A percentile compares a stretch with the other conserved stretches of the same genome.
phyloP scores from a whole-genome alignment of 1,140 invertebrate genomes.

The Hylaeus anthracinus region DNA sequence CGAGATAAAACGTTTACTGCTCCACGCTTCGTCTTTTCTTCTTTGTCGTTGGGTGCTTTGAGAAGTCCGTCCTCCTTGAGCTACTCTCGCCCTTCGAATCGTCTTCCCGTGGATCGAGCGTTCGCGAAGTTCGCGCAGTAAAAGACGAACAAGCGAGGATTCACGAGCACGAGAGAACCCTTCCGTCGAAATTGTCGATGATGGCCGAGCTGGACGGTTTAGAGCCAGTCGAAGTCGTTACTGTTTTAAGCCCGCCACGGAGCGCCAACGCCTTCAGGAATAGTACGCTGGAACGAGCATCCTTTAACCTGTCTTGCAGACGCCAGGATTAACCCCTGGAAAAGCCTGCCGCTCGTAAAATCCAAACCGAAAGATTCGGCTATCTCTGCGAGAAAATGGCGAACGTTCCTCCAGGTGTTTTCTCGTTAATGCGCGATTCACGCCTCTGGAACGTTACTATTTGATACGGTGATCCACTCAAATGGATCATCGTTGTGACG shows the following conservation, averaged over 20 bases:
- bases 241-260: not conserved
- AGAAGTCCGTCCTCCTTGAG: too few species aligned
- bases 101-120: too few species aligned
- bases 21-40: too few species aligned
- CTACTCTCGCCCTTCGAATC: too few species aligned
- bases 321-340: not conserved
- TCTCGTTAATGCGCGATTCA: not conserved
- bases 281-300: constrained; percentile 4
- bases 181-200: not conserved
- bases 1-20: too few species aligned
- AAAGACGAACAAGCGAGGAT: not conserved
- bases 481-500: not conserved
- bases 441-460: not conserved
- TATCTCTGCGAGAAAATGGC: not conserved
- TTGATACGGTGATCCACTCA: not conserved
- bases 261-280: not conserved
- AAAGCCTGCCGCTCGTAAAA: constrained; percentile 16
- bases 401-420: not conserved
- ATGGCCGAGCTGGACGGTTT: not conserved
- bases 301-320: not conserved
- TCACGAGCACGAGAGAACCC: not conserved
- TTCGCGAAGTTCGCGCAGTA: not conserved
- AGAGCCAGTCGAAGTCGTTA: not conserved
- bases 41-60: too few species aligned
- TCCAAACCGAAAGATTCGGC: constrained; percentile 1